A percentile compares a stretch with the other conserved stretches of the same genome.
phyloP scores from a whole-genome alignment of 2,113 vertebrate genomes.

The Excalfactoria chinensis region DNA sequence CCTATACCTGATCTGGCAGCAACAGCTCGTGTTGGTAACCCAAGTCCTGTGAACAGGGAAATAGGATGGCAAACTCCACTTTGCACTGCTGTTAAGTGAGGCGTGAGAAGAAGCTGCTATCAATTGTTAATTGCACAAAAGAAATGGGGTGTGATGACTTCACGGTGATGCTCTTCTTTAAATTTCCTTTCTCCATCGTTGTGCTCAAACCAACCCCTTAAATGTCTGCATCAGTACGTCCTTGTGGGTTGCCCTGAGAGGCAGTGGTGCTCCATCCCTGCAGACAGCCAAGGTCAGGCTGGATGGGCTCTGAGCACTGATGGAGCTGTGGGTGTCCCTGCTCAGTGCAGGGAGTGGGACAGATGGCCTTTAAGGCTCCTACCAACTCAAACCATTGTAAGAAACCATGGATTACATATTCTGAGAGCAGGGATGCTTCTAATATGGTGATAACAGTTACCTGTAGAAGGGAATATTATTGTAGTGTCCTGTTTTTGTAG shows the following conservation, averaged over 20 bases:
- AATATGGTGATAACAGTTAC: background rate
- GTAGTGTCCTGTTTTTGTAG: background rate
- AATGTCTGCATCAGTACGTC: background rate
- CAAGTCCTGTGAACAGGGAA: background rate
- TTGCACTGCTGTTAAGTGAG: background rate
- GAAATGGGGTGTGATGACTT: background rate
- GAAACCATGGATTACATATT: rapidly evolving
- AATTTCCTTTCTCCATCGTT: background rate
- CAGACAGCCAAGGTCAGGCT: too few species aligned
- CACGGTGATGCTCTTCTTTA: background rate
- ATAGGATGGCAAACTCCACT: background rate
- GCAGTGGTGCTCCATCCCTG: too few species aligned
- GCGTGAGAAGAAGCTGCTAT: background rate
- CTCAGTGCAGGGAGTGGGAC: too few species aligned
- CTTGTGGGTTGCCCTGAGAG: background rate
- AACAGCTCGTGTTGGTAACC: rapidly evolving
- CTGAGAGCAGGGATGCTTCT: rapidly evolving
- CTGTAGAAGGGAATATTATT: background rate
- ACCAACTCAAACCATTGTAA: too few species aligned
- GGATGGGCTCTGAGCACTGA: too few species aligned
- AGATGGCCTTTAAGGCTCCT: too few species aligned
- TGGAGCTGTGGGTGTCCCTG: too few species aligned
- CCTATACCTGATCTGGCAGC: rapidly evolving
- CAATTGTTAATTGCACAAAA: background rate
- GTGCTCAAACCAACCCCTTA: background rate